These are phyloP conservation scores for Dichetophora obliterata DNA, from an alignment of 2,888 invertebrate species.

Conservation along the genomic window DNA sequence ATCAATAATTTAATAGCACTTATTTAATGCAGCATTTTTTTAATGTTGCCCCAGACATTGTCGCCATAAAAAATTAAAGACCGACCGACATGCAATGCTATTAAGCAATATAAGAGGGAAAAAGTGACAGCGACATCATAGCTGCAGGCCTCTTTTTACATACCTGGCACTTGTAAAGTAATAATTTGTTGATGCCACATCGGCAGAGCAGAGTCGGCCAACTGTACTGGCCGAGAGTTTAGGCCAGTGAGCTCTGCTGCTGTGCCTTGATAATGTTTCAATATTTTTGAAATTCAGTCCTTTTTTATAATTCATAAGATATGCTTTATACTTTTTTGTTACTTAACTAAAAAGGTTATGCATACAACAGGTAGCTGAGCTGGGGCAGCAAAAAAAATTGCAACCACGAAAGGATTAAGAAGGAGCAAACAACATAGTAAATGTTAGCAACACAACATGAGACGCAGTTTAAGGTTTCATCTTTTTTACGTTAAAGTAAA, in stretches of 20 bases:
- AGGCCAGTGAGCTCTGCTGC: not conserved
- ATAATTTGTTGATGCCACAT: slow-evolving; percentile 20
- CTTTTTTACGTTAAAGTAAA: not conserved
- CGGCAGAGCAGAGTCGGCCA: not conserved
- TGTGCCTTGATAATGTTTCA: slow-evolving; percentile 4
- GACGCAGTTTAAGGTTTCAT: slow-evolving; percentile 34
- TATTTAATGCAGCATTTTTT: too few species aligned
- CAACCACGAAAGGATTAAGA: slow-evolving; percentile 13
- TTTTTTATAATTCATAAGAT: too few species aligned
- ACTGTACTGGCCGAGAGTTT: not conserved
- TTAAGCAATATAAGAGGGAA: not conserved
- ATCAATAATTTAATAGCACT: too few species aligned
- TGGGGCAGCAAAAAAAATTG: not conserved
- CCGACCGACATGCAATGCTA: slow-evolving; percentile 1
- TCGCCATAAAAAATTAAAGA: not conserved
- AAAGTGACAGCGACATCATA: not conserved
- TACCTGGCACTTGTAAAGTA: slow-evolving; percentile 13
- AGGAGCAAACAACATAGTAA: slow-evolving; percentile 10
- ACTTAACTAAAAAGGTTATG: too few species aligned
- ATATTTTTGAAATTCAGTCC: not conserved
- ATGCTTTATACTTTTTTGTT: too few species aligned
- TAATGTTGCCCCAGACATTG: not conserved
- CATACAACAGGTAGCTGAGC: not conserved
- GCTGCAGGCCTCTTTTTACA: not conserved
- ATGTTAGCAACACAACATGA: slow-evolving; percentile 7